Percentiles rank a stretch among this genome's conserved stretches.
Conservation (phyloP, 2,888 invertebrate species). For the Gymnosoma rotundatum region DNA sequence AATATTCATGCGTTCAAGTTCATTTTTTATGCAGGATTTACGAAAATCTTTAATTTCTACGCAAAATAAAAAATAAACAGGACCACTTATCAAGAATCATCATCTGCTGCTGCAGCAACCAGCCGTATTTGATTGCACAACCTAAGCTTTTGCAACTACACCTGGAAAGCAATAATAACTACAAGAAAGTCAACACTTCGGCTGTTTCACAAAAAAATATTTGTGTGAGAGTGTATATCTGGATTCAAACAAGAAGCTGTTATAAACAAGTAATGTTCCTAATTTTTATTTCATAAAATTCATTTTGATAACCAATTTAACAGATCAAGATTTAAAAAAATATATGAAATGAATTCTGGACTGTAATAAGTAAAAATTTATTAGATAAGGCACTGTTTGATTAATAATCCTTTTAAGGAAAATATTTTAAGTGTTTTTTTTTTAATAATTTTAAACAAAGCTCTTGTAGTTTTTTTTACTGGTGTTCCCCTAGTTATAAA, state of each 20-base stretch:
- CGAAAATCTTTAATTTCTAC: constrained; percentile 69
- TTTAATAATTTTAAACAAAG: no score
- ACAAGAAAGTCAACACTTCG: constrained; percentile 12
- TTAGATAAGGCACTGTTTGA: constrained; percentile 4
- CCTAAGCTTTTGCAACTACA: constrained; percentile 10
- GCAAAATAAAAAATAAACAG: constrained; percentile 68
- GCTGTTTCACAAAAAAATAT: constrained; percentile 40
- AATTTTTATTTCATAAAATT: constrained; percentile 57
- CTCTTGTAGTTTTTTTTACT: no score
- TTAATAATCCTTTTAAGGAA: background rate
- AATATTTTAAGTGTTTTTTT: background rate
- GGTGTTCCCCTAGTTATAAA: no score
- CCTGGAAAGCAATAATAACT: constrained; percentile 44
- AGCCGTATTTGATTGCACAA: background rate
- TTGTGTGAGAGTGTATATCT: constrained; percentile 28
- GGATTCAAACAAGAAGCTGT: constrained; percentile 59
- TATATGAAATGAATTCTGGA: background rate
- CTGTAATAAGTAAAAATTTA: no score
- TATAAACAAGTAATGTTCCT: constrained; percentile 69
- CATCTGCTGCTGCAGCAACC: background rate
- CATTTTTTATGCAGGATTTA: constrained; percentile 80
- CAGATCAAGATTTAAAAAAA: constrained; percentile 2
- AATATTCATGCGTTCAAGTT: constrained; percentile 75
- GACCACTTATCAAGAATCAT: constrained; percentile 49
- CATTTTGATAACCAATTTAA: constrained; percentile 34